Evolutionary conservation across 2,113 vertebrate species (phyloP), one percentile per base, ranked within the genome.

Genomic region (Emydura subglobosa): DNA sequence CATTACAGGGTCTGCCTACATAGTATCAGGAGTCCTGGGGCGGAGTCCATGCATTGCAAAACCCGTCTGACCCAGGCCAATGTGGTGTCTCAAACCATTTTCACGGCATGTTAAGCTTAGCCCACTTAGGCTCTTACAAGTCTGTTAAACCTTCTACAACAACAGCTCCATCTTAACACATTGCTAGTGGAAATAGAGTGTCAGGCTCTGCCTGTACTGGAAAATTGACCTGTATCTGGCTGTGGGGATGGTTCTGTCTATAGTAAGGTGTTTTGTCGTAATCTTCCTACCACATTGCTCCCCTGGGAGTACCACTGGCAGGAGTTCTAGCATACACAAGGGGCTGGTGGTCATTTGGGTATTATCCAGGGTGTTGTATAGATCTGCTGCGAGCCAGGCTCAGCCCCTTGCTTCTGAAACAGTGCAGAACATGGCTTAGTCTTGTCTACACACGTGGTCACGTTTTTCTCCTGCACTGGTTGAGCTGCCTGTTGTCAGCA

Each of bases 251-350:
- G 4, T 79, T 80, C 72, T 93, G 79, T n/a, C 59, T 72, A 74
- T 61, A 2, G n/a, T 72, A 39, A 39, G 16, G 5, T 44, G 39
- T 74, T 47, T 81, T 92, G 65, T 89, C 89, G 53, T 82, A 6
- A 95, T 85, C 50, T 89, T 72, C 82, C 74, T 94, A 78, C 68
- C 39, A 47, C 47, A 72, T 34, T 82, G 2, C 22, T 74, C 1
- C 14, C 3, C 9, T 2, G 49, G 54, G 31, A 5, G 3, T 21
- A 0, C 5, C 8, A 31, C 4, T 87, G 87, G 54, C 78, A 61
- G 65, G 49, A 44, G 47, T 3, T 79, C 11, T 74, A 79, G 47
- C 1, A 17, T 4, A 25, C 79, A 47, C n/a, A 72, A 39, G 65
- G n/a, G 65, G 19, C 74, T 47, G 42, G 34, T 7, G 16, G 61